phyloP scores from a whole-genome alignment of 2,888 invertebrate genomes.

The Heliconius erato region DNA sequence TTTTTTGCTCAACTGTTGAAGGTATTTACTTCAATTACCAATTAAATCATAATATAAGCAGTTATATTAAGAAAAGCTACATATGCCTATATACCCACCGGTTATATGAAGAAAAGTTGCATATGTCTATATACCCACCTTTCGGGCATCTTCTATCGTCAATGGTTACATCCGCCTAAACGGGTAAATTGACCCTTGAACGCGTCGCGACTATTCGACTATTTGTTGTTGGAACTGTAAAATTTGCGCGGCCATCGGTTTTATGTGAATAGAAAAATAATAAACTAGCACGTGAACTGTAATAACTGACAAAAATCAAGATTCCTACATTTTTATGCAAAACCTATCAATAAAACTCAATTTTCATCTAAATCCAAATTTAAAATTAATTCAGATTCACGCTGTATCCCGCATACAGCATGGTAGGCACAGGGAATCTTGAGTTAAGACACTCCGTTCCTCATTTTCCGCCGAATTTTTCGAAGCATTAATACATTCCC shows the following conservation, averaged over 20 bases:
- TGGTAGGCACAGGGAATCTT: too few species aligned
- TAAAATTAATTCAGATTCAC: too few species aligned
- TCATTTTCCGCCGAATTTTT: too few species aligned
- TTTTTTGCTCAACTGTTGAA: not conserved
- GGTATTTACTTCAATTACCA: not conserved
- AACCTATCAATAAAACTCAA: not conserved
- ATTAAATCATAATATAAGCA: not conserved
- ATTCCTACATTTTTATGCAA: not conserved
- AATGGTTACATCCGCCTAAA: conserved; percentile 73
- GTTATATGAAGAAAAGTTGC: not conserved
- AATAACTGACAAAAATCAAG: not conserved
- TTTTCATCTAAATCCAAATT: not conserved
- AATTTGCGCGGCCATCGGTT: conserved; percentile 15
- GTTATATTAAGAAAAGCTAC: not conserved
- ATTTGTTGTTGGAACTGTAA: conserved; percentile 32
- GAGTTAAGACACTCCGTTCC: too few species aligned
- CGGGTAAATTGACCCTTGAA: conserved; percentile 54
- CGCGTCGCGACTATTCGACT: conserved; percentile 16
- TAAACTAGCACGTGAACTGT: not conserved
- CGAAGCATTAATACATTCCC: too few species aligned
- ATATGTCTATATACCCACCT: too few species aligned
- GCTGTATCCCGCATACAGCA: too few species aligned
- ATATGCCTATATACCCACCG: too few species aligned
- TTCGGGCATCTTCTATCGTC: conserved; percentile 59
- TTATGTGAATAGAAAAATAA: not conserved